These are phyloP conservation scores for Alethe castanea DNA, from an alignment of 2,113 vertebrate species.

Conservation along the genomic window DNA sequence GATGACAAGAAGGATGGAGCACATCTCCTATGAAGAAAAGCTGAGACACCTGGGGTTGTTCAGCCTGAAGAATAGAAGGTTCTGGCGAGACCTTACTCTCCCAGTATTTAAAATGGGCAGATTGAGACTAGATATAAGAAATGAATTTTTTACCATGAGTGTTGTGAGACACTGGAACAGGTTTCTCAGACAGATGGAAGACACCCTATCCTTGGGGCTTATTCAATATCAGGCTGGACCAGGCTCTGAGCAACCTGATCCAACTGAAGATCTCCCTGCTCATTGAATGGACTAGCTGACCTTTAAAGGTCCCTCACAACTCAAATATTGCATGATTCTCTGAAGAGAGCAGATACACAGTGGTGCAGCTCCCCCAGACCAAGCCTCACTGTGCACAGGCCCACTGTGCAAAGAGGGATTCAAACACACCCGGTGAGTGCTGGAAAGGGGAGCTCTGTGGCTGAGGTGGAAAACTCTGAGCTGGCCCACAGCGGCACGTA, in stretches of 20 bases:
- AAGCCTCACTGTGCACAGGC: fast-evolving
- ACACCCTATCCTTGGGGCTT: too few species aligned
- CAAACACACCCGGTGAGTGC: background rate
- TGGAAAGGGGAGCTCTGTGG: background rate
- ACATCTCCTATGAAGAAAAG: background rate
- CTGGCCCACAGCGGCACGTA: background rate
- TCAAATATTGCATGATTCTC: background rate
- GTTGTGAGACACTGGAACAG: too few species aligned
- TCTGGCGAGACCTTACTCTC: background rate
- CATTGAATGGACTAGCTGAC: background rate
- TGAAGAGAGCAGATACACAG: background rate
- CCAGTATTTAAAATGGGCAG: background rate
- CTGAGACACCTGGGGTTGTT: background rate
- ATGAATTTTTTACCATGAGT: background rate
- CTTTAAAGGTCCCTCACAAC: background rate
- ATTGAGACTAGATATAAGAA: background rate
- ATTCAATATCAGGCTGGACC: too few species aligned
- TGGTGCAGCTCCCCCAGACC: too few species aligned
- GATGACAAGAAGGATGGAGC: background rate
- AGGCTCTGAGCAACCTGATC: too few species aligned
- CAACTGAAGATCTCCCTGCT: too few species aligned
- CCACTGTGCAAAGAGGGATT: background rate
- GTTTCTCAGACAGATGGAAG: too few species aligned
- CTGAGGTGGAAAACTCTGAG: background rate
- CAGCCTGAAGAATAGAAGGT: background rate